phyloP scores from a whole-genome alignment of 2,888 invertebrate species.

The Emmelina monodactyla region DNA sequence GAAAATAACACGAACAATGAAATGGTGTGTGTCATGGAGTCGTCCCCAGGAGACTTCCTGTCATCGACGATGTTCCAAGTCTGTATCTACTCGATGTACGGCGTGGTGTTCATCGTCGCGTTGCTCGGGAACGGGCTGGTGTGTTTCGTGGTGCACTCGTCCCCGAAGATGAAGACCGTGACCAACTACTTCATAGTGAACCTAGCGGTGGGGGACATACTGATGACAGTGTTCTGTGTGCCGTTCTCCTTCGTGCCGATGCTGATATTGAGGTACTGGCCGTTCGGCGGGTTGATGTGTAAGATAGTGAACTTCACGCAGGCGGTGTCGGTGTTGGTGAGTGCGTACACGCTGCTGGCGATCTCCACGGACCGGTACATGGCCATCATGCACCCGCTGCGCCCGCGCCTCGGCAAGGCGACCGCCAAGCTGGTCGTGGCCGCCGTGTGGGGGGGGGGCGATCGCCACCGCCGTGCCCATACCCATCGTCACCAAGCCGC shows the following conservation, averaged over 20 bases:
- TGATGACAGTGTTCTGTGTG: slow-evolving; percentile 90
- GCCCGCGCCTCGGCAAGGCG: slow-evolving; percentile 79
- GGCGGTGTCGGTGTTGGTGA: slow-evolving; percentile 81
- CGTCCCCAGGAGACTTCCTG: slow-evolving; percentile 31
- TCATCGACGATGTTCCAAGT: slow-evolving; percentile 66
- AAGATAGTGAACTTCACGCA: slow-evolving; percentile 84
- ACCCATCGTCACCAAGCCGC: slow-evolving; percentile 74
- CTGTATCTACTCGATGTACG: slow-evolving; percentile 75
- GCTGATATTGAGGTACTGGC: slow-evolving; percentile 85
- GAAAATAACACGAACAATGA: slow-evolving; percentile 6
- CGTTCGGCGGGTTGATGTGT: slow-evolving; percentile 84
- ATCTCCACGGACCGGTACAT: slow-evolving; percentile 91
- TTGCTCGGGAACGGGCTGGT: slow-evolving; percentile 80
- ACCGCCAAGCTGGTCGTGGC: slow-evolving; percentile 73
- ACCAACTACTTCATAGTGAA: slow-evolving; percentile 93
- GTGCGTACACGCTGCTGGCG: slow-evolving; percentile 89
- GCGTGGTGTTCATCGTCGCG: slow-evolving; percentile 74
- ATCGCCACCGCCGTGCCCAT: slow-evolving; percentile 83
- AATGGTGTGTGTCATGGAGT: slow-evolving; percentile 3
- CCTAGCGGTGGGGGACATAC: slow-evolving; percentile 86
- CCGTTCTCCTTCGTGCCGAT: slow-evolving; percentile 88
- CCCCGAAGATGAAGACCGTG: slow-evolving; percentile 88
- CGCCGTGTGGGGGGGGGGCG: slow-evolving; percentile 77
- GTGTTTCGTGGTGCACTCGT: slow-evolving; percentile 84
- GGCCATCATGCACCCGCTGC: slow-evolving; percentile 88